These are phyloP conservation scores for Hydrocynus forskahlii DNA, from an alignment of 2,797 vertebrate species.

Conservation along the genomic window DNA sequence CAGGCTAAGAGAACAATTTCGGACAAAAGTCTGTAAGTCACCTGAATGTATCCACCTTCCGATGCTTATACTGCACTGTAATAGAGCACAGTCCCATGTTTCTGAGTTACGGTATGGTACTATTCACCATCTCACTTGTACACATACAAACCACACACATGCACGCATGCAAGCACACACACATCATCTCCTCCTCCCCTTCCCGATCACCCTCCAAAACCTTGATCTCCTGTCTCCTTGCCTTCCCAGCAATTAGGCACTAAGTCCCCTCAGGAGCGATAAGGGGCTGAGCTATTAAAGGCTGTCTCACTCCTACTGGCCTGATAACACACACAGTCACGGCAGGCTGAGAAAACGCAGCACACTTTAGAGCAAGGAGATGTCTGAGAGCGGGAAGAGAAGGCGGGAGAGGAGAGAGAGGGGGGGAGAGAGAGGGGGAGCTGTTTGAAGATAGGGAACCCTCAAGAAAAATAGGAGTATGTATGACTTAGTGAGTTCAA, in stretches of 20 bases:
- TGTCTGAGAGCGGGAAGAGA: slow-evolving; percentile 66
- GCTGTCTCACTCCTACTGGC: slow-evolving; percentile 76
- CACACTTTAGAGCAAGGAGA: slow-evolving; percentile 66
- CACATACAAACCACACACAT: not conserved
- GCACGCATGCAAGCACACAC: not conserved
- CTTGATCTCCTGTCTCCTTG: slow-evolving; percentile 61
- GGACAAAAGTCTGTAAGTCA: slow-evolving; percentile 20
- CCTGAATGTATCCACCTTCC: not conserved
- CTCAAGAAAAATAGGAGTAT: slow-evolving; percentile 13
- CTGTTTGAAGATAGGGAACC: slow-evolving; percentile 38
- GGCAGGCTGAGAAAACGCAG: slow-evolving; percentile 67
- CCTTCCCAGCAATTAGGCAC: slow-evolving; percentile 84
- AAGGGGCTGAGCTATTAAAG: slow-evolving; percentile 84
- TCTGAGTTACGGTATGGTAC: slow-evolving; percentile 64
- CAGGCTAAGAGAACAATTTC: slow-evolving; percentile 28
- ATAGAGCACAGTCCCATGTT: slow-evolving; percentile 76
- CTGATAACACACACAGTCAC: slow-evolving; percentile 74
- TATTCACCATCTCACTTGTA: slow-evolving; percentile 59
- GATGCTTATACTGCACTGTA: slow-evolving; percentile 68
- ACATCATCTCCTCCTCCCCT: slow-evolving; percentile 12
- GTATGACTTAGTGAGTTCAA: slow-evolving; percentile 31
- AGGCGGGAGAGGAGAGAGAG: not conserved
- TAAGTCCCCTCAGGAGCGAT: slow-evolving; percentile 83
- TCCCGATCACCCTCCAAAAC: slow-evolving; percentile 69
- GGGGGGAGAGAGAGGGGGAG: not conserved